phyloP scores from a whole-genome alignment of 2,113 vertebrate species.

The Vulpes ferrilata region DNA sequence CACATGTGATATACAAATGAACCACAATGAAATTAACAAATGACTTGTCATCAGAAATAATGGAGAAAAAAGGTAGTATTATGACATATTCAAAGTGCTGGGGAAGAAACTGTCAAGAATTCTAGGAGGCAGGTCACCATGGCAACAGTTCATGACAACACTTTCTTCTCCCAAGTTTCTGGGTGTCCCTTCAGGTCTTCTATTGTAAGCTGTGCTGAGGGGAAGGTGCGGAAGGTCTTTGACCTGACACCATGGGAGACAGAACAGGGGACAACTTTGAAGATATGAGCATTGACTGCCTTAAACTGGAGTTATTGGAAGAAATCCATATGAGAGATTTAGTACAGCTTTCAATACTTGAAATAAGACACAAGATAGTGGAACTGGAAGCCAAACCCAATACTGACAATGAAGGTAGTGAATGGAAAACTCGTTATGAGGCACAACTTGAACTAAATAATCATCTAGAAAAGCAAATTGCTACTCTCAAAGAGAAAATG shows the following conservation, averaged over 20 bases:
- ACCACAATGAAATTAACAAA: background rate
- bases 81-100: background rate
- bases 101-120: background rate
- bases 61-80: background rate
- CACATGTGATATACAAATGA: background rate
- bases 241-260: constrained; percentile 61
- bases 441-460: constrained; percentile 93
- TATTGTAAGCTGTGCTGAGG: background rate
- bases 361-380: constrained; percentile 83
- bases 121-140: background rate
- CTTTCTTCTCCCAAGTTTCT: background rate
- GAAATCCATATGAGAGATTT: constrained; percentile 78
- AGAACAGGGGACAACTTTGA: background rate
- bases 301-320: constrained; percentile 80
- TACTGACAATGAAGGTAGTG: constrained; percentile 86
- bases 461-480: constrained; percentile 92
- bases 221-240: background rate
- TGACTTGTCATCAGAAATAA: constrained; percentile 15
- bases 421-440: constrained; percentile 95
- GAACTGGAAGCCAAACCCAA: constrained; percentile 86
- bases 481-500: constrained; percentile 88
- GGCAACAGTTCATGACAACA: background rate
- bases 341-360: constrained; percentile 84
- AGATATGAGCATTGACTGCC: background rate
- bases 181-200: background rate